Evolutionary conservation across 2,113 vertebrate genomes (phyloP), one percentile per base, ranked within the genome.

Genomic region (Phycodurus eques): DNA sequence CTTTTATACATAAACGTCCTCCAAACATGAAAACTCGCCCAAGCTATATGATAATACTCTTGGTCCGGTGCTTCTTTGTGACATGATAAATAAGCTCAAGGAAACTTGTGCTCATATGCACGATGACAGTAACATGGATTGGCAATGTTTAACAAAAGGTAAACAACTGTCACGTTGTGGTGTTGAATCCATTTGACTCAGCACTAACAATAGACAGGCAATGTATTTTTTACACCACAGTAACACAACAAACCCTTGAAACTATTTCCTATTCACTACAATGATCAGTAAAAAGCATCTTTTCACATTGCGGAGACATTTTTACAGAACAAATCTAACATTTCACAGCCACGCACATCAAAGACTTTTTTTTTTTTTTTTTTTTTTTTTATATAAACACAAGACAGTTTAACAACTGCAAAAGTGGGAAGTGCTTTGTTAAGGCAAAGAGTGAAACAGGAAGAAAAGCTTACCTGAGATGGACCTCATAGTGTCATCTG

Each of bases 401-500:
- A 8, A 0, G 54, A 44, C 2, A 67, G 79, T 65, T 77, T 47
- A 64, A 27, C 56, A 65, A 75, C 14, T 67, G 9, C 77, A 80
- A 67, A 68, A 1, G 27, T 17, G 6, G 15, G 27, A 63, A 64
- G 56, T 57, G 22, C 13, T 61, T 39, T 20, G 31, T 66, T 44
- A 3, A 31, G 22, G 22, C 5, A 35, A 51, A 33, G 5, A 56
- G 20, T 64, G 22, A 78, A 64, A 15, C 17, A 39, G 53, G 61
- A 60, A 71, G 20, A 74, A 19, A 3, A 57, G 19, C 81, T 61
- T 88, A 91, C 90, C 90, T 84, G 78, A 71, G 57, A 61, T 81
- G 15, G 80, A 76, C 64, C 59, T 85, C 89, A 86, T 91, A 74
- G 51, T 73, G 71, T 78, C 72, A 14, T 12, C 65, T 51, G 54